Conservation (phyloP, 1,140 invertebrate genomes). For the Megalopta genalis region DNA sequence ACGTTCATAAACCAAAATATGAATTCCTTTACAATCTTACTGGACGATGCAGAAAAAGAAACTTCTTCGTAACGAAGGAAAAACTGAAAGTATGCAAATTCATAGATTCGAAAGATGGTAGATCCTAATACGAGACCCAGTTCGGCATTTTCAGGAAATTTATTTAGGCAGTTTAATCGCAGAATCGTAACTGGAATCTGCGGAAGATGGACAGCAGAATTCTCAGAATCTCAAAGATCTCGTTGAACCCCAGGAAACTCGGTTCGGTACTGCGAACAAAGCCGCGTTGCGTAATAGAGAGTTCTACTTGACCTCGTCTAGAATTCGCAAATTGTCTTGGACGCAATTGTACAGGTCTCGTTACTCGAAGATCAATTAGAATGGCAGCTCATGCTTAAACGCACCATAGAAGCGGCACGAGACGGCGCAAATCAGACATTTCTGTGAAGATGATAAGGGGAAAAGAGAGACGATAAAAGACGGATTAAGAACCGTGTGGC, state of each 20-base stretch:
- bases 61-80: too few species aligned
- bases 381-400: constrained; percentile 3
- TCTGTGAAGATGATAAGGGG: constrained; percentile 17
- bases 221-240: neutral
- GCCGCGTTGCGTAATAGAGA: neutral
- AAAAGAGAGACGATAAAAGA: constrained; percentile 13
- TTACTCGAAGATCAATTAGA: constrained; percentile 16
- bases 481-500: neutral
- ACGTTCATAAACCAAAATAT: too few species aligned
- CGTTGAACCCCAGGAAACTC: neutral
- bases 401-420: neutral
- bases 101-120: too few species aligned
- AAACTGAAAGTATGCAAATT: too few species aligned
- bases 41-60: too few species aligned
- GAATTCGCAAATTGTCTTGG: neutral
- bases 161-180: too few species aligned
- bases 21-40: too few species aligned
- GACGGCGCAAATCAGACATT: constrained; percentile 37
- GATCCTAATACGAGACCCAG: too few species aligned
- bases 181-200: too few species aligned
- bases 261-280: neutral
- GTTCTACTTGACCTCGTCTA: neutral
- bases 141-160: too few species aligned
- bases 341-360: constrained; percentile 10
- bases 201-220: too few species aligned